Conservation (phyloP, 2,113 vertebrate genomes). For the Carlito syrichta region DNA sequence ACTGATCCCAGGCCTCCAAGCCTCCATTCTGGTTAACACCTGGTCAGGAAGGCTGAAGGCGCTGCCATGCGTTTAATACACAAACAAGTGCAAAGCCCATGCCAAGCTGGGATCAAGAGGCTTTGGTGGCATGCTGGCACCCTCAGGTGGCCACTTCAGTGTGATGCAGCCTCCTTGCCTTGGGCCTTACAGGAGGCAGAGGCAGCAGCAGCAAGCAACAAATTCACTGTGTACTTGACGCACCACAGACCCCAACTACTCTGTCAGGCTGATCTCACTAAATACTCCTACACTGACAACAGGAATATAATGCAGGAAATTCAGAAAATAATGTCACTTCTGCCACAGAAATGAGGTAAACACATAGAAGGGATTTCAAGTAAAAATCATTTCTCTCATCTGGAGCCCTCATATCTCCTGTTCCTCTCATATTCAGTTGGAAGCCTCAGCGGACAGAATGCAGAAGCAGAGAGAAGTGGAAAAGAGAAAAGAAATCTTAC, state of each 20-base stretch:
- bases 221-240: too few species aligned
- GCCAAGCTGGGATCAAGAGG: neutral
- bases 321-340: constrained; percentile 3
- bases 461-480: constrained; percentile 84
- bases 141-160: neutral
- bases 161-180: neutral
- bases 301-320: neutral
- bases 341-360: constrained; percentile 58
- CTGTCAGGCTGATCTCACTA: neutral
- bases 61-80: neutral
- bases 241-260: too few species aligned
- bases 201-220: too few species aligned
- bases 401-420: constrained; percentile 99
- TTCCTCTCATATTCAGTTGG: constrained; percentile 99
- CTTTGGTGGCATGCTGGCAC: neutral
- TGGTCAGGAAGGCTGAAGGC: neutral
- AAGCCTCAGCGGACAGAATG: constrained; percentile 90
- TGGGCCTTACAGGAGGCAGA: too few species aligned
- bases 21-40: too few species aligned
- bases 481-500: constrained; percentile 88
- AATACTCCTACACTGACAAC: neutral
- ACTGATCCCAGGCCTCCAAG: neutral
- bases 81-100: neutral
- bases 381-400: constrained; percentile 91
- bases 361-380: constrained; percentile 70